Conservation (phyloP, 2,113 vertebrate species). For the Stegostoma tigrinum region DNA sequence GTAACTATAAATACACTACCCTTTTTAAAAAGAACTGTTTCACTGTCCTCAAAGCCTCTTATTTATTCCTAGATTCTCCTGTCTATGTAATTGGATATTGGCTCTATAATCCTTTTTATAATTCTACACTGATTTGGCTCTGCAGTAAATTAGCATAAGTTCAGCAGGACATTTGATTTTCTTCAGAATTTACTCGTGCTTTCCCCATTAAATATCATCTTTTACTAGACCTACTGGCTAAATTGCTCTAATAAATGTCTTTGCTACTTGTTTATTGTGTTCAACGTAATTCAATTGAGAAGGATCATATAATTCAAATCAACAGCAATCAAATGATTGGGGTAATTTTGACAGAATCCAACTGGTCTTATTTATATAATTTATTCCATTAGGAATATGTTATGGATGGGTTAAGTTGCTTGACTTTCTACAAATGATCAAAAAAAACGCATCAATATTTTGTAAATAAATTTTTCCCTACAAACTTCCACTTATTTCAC, state of each 20-base stretch:
- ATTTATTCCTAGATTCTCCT: background rate
- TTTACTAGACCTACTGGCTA: conserved; percentile 1
- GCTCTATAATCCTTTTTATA: background rate
- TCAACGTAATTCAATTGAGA: conserved; percentile 23
- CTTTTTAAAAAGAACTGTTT: background rate
- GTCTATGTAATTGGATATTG: background rate
- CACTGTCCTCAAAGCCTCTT: background rate
- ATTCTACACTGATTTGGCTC: background rate
- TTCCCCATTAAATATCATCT: conserved; percentile 18
- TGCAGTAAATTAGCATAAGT: background rate
- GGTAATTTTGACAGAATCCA: conserved; percentile 5
- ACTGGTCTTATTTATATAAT: conserved; percentile 25
- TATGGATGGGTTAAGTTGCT: conserved; percentile 9
- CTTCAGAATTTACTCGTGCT: background rate
- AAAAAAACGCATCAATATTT: background rate
- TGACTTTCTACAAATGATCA: background rate
- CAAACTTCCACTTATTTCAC: background rate
- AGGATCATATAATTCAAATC: conserved; percentile 36
- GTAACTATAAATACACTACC: background rate
- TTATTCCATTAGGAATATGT: background rate
- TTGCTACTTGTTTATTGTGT: conserved; percentile 23
- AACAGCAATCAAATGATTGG: conserved; percentile 28
- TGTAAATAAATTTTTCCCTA: background rate
- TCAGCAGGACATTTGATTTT: conserved; percentile 33
- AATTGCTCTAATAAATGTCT: conserved; percentile 3